Evolutionary conservation across 2,113 vertebrate species (phyloP).

Genomic region (Myrmecophaga tridactyla): DNA sequence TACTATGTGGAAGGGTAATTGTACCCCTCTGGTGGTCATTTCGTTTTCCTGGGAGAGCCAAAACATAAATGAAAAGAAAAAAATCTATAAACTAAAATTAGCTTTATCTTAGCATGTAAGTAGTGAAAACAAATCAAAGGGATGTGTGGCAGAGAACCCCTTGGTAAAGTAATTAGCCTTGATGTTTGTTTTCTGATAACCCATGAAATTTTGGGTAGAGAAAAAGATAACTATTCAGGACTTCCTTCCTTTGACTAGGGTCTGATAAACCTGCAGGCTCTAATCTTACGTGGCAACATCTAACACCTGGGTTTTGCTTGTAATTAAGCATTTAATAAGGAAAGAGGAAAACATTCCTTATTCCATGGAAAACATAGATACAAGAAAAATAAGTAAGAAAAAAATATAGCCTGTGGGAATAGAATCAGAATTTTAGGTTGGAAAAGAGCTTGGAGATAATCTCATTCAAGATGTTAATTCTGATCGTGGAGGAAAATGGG

Average conservation of each 20-base stretch:
- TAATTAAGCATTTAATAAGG: background rate
- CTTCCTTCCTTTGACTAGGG: slow-evolving; percentile 68
- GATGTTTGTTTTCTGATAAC: slow-evolving; percentile 84
- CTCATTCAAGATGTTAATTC: background rate
- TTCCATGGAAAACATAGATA: background rate
- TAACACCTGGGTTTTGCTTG: background rate
- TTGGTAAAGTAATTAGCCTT: slow-evolving; percentile 83
- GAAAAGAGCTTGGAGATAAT: background rate
- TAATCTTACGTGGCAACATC: slow-evolving; percentile 60
- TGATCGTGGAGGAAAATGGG: background rate
- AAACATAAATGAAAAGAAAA: slow-evolving; percentile 73
- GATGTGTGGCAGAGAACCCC: slow-evolving; percentile 70
- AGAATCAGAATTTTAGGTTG: background rate
- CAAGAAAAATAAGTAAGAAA: background rate
- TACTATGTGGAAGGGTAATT: slow-evolving; percentile 69
- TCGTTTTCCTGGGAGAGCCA: too few species aligned
- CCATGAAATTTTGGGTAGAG: slow-evolving; percentile 65
- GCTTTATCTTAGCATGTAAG: slow-evolving; percentile 73
- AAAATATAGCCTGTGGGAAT: background rate
- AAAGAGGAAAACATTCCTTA: background rate
- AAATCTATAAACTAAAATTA: too few species aligned
- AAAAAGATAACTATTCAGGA: slow-evolving; percentile 66
- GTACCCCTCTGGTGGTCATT: background rate
- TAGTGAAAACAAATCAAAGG: slow-evolving; percentile 82
- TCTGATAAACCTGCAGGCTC: slow-evolving; percentile 68